Evolutionary conservation across 2,888 invertebrate species (phyloP).

Genomic region (Limnephilus marmoratus): DNA sequence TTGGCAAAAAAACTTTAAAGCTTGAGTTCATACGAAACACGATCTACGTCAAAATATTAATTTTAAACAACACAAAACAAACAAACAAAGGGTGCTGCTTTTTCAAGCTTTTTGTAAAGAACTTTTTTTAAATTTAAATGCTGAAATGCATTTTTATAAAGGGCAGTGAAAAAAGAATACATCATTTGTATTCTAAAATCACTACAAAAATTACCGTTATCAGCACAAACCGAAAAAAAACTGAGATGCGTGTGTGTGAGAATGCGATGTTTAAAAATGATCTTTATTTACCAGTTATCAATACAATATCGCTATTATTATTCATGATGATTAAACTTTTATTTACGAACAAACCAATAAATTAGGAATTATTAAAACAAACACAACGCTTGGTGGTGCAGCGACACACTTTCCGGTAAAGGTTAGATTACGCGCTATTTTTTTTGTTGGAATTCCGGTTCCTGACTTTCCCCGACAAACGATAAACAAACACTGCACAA

Average conservation of each 20-base stretch:
- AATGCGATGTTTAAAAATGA: background rate
- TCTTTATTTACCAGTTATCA: conserved; percentile 4
- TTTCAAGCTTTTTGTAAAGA: background rate
- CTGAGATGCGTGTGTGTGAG: background rate
- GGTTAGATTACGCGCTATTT: background rate
- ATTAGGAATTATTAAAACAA: background rate
- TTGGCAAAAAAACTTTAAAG: too few species aligned
- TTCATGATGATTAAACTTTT: background rate
- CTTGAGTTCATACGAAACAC: too few species aligned
- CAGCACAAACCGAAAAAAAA: background rate
- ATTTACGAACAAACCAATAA: background rate
- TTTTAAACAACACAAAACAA: background rate
- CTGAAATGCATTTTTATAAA: background rate
- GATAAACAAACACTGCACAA: conserved; percentile 36
- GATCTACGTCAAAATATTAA: too few species aligned
- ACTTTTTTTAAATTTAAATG: background rate
- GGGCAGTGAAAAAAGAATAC: background rate
- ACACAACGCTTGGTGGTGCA: background rate
- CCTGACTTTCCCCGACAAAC: background rate
- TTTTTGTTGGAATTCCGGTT: background rate
- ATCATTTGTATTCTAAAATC: background rate
- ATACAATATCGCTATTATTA: background rate
- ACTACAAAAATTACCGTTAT: too few species aligned
- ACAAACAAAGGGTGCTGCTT: background rate
- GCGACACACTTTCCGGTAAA: background rate